Evolutionary conservation across 2,797 vertebrate genomes (phyloP).

Genomic region (Distichodus sexfasciatus): DNA sequence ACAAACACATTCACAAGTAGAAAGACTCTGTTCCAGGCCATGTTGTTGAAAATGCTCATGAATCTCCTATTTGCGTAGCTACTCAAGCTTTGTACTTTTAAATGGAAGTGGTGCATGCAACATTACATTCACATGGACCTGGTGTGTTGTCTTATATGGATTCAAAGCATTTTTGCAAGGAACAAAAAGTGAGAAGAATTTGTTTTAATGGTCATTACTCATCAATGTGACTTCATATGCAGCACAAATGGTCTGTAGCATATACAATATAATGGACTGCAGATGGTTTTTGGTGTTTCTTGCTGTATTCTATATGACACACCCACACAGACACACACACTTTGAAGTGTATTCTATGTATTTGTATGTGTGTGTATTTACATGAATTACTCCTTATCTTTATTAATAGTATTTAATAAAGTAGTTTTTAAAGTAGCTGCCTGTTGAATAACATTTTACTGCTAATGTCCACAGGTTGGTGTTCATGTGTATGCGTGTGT

Average conservation of each 20-base stretch:
- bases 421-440: too few relatives aligned
- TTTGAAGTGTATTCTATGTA: too few relatives aligned
- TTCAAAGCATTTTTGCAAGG: slow-evolving; percentile 7
- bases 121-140: not conserved
- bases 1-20: not conserved
- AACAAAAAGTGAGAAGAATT: not conserved
- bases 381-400: too few relatives aligned
- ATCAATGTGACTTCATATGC: slow-evolving; percentile 20
- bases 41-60: not conserved
- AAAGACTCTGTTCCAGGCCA: not conserved
- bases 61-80: not conserved
- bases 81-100: not conserved
- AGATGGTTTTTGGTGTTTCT: slow-evolving; percentile 12
- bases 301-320: too few relatives aligned
- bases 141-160: not conserved
- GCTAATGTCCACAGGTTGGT: not conserved
- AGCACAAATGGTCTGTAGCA: not conserved
- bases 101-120: not conserved
- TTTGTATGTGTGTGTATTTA: too few relatives aligned
- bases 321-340: too few relatives aligned
- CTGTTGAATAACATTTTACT: not conserved
- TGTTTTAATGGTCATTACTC: slow-evolving; percentile 5
- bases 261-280: slow-evolving; percentile 2
- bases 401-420: too few relatives aligned
- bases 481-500: not conserved